These are phyloP conservation scores for Gopherus evgoodei DNA, from an alignment of 2,113 vertebrate genomes.

Conservation along the genomic window DNA sequence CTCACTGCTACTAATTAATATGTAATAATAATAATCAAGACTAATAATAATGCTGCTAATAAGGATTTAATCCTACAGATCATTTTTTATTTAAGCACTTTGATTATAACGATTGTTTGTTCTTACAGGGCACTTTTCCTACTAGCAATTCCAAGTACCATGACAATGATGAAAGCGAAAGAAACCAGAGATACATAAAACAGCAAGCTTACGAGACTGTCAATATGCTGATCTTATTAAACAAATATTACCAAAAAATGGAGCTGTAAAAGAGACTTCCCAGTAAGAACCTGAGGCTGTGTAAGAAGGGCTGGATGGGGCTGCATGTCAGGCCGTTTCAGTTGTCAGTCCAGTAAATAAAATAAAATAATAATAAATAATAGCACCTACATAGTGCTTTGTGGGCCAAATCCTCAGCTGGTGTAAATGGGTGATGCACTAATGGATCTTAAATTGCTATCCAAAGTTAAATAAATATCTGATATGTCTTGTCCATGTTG, in stretches of 20 bases:
- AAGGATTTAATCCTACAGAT: conserved; percentile 65
- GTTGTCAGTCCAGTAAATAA: conserved; percentile 41
- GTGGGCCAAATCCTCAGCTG: not conserved
- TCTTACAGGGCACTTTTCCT: conserved; percentile 58
- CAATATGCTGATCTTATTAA: conserved; percentile 41
- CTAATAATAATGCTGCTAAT: conserved; percentile 57
- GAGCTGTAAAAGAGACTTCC: conserved; percentile 49
- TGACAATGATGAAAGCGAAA: conserved; percentile 64
- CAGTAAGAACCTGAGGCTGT: not conserved
- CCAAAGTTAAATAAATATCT: not conserved
- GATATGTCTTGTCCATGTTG: not conserved
- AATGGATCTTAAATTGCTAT: not conserved
- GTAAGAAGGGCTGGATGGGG: conserved; percentile 39
- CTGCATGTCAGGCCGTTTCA: conserved; percentile 51
- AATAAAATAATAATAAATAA: conserved; percentile 64
- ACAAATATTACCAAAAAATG: conserved; percentile 49
- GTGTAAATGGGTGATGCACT: not conserved
- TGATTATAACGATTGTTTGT: conserved; percentile 66
- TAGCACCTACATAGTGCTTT: not conserved
- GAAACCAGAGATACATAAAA: conserved; percentile 53
- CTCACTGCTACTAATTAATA: conserved; percentile 55
- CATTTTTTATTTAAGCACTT: conserved; percentile 47
- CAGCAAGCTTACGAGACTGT: conserved; percentile 42
- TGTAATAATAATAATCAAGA: conserved; percentile 49
- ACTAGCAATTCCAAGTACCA: conserved; percentile 46